These are phyloP conservation scores for Clistopyga incitator DNA, from an alignment of 2,888 invertebrate species.

Conservation along the genomic window DNA sequence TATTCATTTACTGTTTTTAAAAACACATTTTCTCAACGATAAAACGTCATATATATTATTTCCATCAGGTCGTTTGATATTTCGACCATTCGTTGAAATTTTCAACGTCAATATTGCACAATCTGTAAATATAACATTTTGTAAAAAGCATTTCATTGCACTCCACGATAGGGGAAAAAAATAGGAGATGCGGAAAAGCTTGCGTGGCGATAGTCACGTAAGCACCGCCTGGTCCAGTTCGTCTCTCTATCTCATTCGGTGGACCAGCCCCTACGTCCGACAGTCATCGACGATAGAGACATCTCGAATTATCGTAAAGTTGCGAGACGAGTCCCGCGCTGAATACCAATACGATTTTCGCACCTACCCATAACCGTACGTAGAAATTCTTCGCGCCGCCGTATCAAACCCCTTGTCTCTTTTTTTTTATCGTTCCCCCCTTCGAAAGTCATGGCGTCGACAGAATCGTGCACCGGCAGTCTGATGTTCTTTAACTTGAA, in stretches of 20 bases:
- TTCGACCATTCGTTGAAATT: too few relatives aligned
- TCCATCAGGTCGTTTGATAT: too few relatives aligned
- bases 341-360: constrained; percentile 63
- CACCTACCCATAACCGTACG: constrained; percentile 49
- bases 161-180: background rate
- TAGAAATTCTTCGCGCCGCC: constrained; percentile 35
- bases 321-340: constrained; percentile 51
- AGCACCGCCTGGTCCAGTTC: constrained; percentile 53
- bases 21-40: too few relatives aligned
- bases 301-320: constrained; percentile 64
- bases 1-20: too few relatives aligned
- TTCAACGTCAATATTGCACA: too few relatives aligned
- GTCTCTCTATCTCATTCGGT: constrained; percentile 19
- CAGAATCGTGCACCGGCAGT: constrained; percentile 52
- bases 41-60: too few relatives aligned
- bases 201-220: constrained; percentile 61
- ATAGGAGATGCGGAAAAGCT: constrained; percentile 29
- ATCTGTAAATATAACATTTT: too few relatives aligned
- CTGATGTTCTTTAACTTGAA: constrained; percentile 26
- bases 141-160: too few relatives aligned
- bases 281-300: constrained; percentile 50
- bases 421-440: background rate
- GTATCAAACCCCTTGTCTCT: background rate
- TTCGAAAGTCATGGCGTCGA: constrained; percentile 43
- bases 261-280: background rate